phyloP scores from a whole-genome alignment of 2,113 vertebrate genomes.

The Lepidothrix coronata region DNA sequence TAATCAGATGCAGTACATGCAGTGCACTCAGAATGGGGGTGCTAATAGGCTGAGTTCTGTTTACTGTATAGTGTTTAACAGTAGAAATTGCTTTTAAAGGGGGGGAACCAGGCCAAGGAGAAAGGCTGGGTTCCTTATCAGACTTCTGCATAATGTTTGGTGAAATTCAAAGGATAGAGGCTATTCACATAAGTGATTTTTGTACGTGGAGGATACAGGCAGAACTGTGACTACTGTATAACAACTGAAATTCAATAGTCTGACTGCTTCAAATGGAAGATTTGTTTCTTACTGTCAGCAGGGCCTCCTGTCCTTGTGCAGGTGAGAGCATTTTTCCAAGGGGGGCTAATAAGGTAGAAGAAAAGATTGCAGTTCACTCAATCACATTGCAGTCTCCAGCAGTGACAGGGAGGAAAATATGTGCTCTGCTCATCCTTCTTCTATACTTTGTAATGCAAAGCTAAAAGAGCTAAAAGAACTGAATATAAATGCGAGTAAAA shows the following conservation, averaged over 20 bases:
- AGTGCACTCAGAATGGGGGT: neutral
- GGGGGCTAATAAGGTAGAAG: constrained; percentile 15
- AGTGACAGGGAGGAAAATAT: neutral
- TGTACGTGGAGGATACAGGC: neutral
- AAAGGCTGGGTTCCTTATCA: neutral
- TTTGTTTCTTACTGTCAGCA: constrained; percentile 8
- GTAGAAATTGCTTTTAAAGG: neutral
- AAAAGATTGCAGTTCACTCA: neutral
- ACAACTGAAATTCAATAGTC: neutral
- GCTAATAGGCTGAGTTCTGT: neutral
- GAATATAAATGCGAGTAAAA: neutral
- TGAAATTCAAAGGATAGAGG: neutral
- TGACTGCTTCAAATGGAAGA: neutral
- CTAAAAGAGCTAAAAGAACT: neutral
- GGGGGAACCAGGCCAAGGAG: neutral
- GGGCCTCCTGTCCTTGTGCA: neutral
- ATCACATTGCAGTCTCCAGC: constrained; percentile 11
- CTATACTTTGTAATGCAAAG: neutral
- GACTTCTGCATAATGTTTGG: neutral
- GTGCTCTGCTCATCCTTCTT: neutral
- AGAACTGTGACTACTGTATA: neutral
- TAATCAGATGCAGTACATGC: neutral
- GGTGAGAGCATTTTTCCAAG: constrained; percentile 26
- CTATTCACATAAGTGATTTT: neutral
- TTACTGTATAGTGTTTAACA: neutral